Percentiles rank a stretch among this genome's conserved stretches.
These are phyloP conservation scores for Hippasteria phrygiana DNA, from an alignment of 53 echinoderm and acorn worm species.

Conservation along the genomic window DNA sequence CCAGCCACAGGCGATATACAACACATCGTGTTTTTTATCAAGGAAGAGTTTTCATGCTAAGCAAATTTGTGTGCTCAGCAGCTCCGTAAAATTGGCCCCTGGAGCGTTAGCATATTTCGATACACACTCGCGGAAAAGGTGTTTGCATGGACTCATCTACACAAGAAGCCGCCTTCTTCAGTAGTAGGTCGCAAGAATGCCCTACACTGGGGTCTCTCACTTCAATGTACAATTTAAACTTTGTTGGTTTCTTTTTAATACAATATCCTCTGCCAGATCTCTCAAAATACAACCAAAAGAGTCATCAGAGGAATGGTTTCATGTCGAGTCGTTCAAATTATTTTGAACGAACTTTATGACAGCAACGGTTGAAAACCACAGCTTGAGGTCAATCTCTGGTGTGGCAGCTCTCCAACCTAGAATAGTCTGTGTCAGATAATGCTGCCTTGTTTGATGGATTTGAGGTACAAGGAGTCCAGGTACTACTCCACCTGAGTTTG, in stretches of 20 bases:
- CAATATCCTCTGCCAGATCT: neutral
- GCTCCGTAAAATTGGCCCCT: too few species aligned
- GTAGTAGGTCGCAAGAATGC: neutral
- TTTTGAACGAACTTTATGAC: neutral
- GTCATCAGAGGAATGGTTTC: neutral
- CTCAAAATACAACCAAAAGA: neutral
- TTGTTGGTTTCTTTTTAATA: neutral
- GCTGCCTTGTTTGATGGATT: neutral
- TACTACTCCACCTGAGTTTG: neutral
- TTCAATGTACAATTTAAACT: neutral
- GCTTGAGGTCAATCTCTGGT: too few species aligned
- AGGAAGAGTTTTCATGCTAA: too few species aligned
- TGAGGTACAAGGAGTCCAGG: neutral
- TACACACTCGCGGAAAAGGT: too few species aligned
- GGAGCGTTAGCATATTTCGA: too few species aligned
- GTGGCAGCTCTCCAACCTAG: neutral
- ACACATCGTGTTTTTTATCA: too few species aligned
- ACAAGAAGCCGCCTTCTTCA: conserved; percentile 36
- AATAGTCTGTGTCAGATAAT: neutral
- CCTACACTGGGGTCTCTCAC: conserved; percentile 29
- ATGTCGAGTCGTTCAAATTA: too few species aligned
- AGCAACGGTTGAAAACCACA: too few species aligned
- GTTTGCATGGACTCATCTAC: neutral
- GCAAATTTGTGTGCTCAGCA: too few species aligned
- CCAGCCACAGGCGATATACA: too few species aligned